Evolutionary conservation across 2,113 vertebrate species (phyloP), one percentile per base, ranked within the genome.

Genomic region (Engraulis encrasicolus): DNA sequence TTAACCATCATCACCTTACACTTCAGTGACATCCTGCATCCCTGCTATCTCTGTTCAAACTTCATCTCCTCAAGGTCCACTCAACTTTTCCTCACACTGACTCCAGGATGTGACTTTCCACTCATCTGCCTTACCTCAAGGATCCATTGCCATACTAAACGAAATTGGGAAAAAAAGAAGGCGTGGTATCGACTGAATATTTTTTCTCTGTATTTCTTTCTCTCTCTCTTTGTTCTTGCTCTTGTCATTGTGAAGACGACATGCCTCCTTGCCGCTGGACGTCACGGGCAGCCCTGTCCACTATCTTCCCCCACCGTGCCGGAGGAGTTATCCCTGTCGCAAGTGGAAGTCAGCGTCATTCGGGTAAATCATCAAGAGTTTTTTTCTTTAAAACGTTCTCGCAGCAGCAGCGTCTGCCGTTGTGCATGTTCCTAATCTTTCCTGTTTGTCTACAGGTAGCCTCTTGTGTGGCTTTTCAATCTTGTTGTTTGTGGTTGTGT

Each of bases 311-410:
- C 90, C 91, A 83, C 91, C 89, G 49, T 91, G 90, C 90, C 90
- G 91, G 87, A 92, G 94, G 92, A 89, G 91, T 90, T 93, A 95
- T 88, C 94, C 93, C 89, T 93, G 92, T 92, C 93, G 91, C 85
- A 93, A 94, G 91, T 95, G 94, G 94, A 95, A 94, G 88, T 95
- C 94, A 2, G 91, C 94, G 82, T 94, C 94, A 52, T 93, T 93
- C 86, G 93, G 94, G 94, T 95, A 95, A 93, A 93, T 91, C 17
- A 0, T 11, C 58, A 85, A 88, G 50, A 71, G 19, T 92, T 91
- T 86, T 7, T 50, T 88, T 45, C 82, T n/a, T n/a, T n/a, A n/a
- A n/a, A n/a, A 85, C n/a, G 6, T 50, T 50, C 48, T 81, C 1
- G 11, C 74, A 83, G 6, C 23, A n/a, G n/a, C n/a, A n/a, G 58